Evolutionary conservation across 2,888 invertebrate species (phyloP), one percentile per base, ranked within the genome.

Genomic region (Megalurothrips usitatus): DNA sequence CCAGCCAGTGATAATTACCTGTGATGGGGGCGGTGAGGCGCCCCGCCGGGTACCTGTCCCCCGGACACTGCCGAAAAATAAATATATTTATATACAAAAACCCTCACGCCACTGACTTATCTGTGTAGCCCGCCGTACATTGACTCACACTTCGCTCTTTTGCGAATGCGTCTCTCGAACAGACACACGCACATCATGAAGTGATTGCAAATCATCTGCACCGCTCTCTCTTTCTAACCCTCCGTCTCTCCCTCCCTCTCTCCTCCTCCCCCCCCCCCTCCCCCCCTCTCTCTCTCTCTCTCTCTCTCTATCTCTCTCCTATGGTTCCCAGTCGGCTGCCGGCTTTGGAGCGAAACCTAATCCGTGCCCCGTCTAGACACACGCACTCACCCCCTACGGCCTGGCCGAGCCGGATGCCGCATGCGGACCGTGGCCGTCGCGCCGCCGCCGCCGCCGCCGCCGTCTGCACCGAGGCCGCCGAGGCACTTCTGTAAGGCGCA

Each of bases 321-420:
- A 6, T n/a, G 14, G 58, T 26, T 12, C 68, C 68, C 11, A 19
- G n/a, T 26, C 68, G n/a, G 68, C 68, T n/a, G 68, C 68, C 26
- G 23, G 68, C 68, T 75, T 75, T 26, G 6, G 68, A 75, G 68
- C 23, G 68, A 75, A 75, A 75, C 68, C 68, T 26, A 75, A 75
- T 75, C 68, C 68, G 23, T 58, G 58, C 6, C 58, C 58, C 17
- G 68, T 75, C 68, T 75, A 75, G 68, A 75, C 68, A n/a, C 19
- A 58, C 34, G 34, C 34, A 58, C 19, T 11, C 58, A 58, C 58
- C 58, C 58, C 19, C 58, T 58, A 58, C 68, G 68, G 68, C 11
- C 23, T 11, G 23, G 58, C 58, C 19, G 58, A 19, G 19, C 58
- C 58, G 58, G 58, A 52, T 12, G 52, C 52, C 10, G 11, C 58